A percentile compares a stretch with the other conserved stretches of the same genome.
phyloP scores from a whole-genome alignment of 2,797 vertebrate species.

The Benthosema pterotum region DNA sequence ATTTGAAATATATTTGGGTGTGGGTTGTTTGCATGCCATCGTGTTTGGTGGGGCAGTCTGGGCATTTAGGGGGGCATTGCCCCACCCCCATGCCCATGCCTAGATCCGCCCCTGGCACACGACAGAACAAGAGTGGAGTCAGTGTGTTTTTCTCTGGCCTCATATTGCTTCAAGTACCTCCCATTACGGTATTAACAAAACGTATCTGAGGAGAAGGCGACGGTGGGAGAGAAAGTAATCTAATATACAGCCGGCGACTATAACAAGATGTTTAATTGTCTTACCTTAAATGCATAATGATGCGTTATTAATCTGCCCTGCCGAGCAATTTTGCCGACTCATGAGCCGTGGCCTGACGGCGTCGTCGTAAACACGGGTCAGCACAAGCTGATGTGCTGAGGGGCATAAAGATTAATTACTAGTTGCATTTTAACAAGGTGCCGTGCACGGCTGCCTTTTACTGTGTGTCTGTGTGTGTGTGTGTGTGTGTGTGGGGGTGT shows the following conservation, averaged over 20 bases:
- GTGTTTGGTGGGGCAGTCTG: too few species aligned
- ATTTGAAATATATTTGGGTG: too few species aligned
- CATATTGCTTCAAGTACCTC: constrained; percentile 16
- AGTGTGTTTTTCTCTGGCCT: constrained; percentile 30
- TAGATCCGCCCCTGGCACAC: too few species aligned
- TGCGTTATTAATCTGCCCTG: constrained; percentile 63
- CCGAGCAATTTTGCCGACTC: constrained; percentile 58
- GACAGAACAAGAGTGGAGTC: not conserved
- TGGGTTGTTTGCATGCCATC: too few species aligned
- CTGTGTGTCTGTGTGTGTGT: constrained; percentile 17
- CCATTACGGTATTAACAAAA: constrained; percentile 13
- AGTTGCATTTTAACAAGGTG: constrained; percentile 70
- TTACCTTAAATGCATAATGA: constrained; percentile 70
- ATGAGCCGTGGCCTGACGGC: constrained; percentile 52
- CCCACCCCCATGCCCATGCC: too few species aligned
- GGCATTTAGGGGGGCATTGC: too few species aligned
- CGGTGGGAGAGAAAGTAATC: constrained; percentile 1
- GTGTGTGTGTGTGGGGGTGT: not conserved
- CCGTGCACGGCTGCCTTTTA: constrained; percentile 44
- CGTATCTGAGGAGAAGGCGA: not conserved
- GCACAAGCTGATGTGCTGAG: constrained; percentile 50
- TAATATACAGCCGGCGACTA: constrained; percentile 28
- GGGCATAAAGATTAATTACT: constrained; percentile 69
- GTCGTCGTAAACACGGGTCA: constrained; percentile 67
- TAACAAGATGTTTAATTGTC: constrained; percentile 63